phyloP scores from a whole-genome alignment of 1,140 invertebrate genomes.

The Danaus melanippus region DNA sequence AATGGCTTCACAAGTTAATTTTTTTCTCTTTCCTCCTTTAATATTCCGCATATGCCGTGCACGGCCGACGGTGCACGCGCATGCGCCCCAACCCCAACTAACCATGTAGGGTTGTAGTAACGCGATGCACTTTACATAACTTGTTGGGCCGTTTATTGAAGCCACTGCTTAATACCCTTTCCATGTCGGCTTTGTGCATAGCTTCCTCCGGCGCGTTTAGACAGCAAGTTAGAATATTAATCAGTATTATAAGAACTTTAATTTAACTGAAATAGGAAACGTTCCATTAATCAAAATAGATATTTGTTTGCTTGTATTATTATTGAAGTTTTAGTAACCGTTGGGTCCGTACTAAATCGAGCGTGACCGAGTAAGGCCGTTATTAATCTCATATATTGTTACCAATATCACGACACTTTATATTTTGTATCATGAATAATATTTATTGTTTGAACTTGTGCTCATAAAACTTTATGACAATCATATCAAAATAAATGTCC shows the following conservation, averaged over 20 bases:
- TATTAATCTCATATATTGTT: too few relatives aligned
- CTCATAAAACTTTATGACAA: conserved; percentile 5
- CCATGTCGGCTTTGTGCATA: conserved; percentile 57
- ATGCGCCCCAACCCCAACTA: conserved; percentile 51
- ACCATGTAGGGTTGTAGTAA: conserved; percentile 60
- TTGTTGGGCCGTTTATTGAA: conserved; percentile 67
- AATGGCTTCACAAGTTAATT: conserved; percentile 72
- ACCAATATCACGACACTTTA: too few relatives aligned
- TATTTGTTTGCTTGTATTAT: conserved; percentile 6
- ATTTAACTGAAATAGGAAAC: conserved; percentile 34
- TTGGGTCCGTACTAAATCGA: too few relatives aligned
- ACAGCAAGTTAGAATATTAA: conserved; percentile 53
- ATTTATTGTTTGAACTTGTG: neutral
- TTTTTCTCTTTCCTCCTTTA: conserved; percentile 72
- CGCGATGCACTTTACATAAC: conserved; percentile 69
- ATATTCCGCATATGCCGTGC: conserved; percentile 70
- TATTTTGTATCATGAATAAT: too few relatives aligned
- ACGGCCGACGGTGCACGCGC: conserved; percentile 59
- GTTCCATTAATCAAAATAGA: conserved; percentile 52
- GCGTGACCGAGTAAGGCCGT: too few relatives aligned
- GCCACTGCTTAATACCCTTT: conserved; percentile 65
- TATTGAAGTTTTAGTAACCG: too few relatives aligned
- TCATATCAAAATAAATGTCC: conserved; percentile 1
- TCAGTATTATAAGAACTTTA: conserved; percentile 52
- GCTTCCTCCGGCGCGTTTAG: conserved; percentile 40